Conservation (phyloP, 1,140 invertebrate genomes). For the Matsumurasca onukii region DNA sequence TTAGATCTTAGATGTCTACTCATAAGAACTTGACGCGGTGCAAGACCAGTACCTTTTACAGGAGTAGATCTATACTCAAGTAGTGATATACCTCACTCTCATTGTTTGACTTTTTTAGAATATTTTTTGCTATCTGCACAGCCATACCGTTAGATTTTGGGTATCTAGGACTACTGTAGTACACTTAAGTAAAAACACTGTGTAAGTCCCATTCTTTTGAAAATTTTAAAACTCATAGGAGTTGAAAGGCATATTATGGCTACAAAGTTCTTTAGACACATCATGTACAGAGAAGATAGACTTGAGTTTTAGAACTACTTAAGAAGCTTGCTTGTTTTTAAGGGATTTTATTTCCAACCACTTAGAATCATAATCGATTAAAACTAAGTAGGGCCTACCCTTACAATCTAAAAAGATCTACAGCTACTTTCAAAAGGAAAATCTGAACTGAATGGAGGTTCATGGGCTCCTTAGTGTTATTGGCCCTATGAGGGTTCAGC, state of each 20-base stretch:
- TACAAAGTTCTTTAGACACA: not conserved
- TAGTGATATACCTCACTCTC: constrained; percentile 31
- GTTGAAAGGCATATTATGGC: not conserved
- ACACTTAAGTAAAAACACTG: too few relatives aligned
- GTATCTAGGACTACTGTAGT: constrained; percentile 45
- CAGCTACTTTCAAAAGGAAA: not conserved
- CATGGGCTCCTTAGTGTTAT: not conserved
- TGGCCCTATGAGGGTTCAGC: not conserved
- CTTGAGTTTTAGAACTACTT: not conserved
- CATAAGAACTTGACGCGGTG: not conserved
- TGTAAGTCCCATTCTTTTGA: too few relatives aligned
- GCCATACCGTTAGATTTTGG: constrained; percentile 46
- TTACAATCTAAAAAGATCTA: not conserved
- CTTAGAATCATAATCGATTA: not conserved
- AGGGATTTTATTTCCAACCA: not conserved
- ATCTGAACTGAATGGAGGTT: not conserved
- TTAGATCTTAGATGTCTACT: not conserved
- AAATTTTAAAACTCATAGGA: not conserved
- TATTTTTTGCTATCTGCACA: constrained; percentile 44
- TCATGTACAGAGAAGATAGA: too few relatives aligned
- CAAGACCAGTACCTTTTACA: not conserved
- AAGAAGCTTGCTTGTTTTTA: not conserved
- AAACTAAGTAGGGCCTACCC: not conserved
- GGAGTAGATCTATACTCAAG: not conserved
- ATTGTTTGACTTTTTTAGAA: constrained; percentile 44